Conservation (phyloP, 1,140 invertebrate genomes). For the Apis cerana region DNA sequence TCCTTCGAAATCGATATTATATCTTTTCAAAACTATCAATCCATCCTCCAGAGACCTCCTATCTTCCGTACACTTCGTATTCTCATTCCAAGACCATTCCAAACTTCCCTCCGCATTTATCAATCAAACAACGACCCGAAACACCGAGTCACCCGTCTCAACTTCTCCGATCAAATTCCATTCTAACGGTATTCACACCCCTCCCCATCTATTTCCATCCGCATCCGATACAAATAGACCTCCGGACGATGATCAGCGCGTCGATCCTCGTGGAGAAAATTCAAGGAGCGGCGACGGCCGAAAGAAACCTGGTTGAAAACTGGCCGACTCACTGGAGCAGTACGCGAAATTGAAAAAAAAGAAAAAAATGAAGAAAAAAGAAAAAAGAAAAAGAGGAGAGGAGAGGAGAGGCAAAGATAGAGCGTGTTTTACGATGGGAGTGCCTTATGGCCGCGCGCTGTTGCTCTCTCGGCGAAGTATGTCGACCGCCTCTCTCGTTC, state of each 20-base stretch:
- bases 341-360: conserved; percentile 40
- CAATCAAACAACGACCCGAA: no score
- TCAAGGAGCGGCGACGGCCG: neutral
- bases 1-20: no score
- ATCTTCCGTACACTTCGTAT: no score
- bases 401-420: conserved; percentile 11
- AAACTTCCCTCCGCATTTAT: no score
- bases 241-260: neutral
- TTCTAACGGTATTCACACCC: neutral
- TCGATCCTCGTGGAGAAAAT: neutral
- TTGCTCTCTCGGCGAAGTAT: conserved; percentile 47
- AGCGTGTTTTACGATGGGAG: conserved; percentile 47
- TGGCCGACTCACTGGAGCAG: conserved; percentile 29
- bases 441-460: conserved; percentile 30
- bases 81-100: no score
- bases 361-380: neutral
- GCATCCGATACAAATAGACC: neutral
- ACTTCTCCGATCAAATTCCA: no score
- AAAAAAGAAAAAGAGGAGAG: neutral
- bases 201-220: neutral
- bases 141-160: no score
- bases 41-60: no score
- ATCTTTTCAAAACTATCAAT: no score
- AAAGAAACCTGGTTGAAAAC: conserved; percentile 34
- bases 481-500: conserved; percentile 42